phyloP scores from a whole-genome alignment of 1,140 invertebrate species.

The Bombus turneri region DNA sequence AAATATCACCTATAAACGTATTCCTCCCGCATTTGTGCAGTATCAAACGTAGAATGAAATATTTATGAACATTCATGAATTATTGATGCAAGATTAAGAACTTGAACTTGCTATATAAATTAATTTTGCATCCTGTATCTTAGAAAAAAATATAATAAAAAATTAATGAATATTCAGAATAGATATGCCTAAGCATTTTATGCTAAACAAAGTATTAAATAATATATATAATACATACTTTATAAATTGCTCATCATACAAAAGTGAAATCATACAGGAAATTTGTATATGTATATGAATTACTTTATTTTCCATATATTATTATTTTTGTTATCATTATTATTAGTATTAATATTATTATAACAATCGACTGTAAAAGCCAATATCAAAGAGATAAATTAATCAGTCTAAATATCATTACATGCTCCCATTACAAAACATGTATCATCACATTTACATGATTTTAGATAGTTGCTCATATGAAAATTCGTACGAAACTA shows the following conservation, averaged over 20 bases:
- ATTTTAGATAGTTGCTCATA: neutral
- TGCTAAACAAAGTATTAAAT: neutral
- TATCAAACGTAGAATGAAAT: constrained; percentile 30
- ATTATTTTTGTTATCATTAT: neutral
- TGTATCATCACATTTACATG: neutral
- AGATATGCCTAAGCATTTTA: neutral
- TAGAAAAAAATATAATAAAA: neutral
- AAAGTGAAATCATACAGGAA: neutral
- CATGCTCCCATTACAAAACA: neutral
- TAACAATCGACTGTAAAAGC: neutral
- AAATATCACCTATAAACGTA: constrained; percentile 6
- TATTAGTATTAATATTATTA: neutral
- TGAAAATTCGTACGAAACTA: constrained; percentile 24
- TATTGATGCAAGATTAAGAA: neutral
- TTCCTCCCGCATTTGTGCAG: constrained; percentile 17
- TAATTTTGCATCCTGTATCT: neutral
- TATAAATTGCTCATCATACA: neutral
- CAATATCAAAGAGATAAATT: constrained; percentile 28
- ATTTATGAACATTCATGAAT: constrained; percentile 23
- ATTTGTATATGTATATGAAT: neutral
- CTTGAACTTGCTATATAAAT: neutral
- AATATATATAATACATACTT: neutral
- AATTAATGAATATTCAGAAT: neutral
- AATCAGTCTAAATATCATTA: constrained; percentile 8
- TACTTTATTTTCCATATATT: constrained; percentile 3